Evolutionary conservation across 2,113 vertebrate genomes (phyloP).

Genomic region (Pao palembangensis): DNA sequence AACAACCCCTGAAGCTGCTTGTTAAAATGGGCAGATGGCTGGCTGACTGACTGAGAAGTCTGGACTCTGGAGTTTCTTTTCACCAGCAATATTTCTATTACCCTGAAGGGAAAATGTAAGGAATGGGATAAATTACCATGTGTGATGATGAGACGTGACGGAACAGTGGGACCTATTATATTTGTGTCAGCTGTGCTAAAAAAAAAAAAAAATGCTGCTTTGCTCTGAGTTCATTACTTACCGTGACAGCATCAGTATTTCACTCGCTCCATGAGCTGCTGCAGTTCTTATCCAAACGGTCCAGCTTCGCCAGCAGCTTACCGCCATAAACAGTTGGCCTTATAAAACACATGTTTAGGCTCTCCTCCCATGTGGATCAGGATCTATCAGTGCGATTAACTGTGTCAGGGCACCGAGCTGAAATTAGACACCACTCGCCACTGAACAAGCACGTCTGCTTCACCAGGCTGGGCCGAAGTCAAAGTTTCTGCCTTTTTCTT

Average conservation of each 20-base stretch:
- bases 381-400: constrained; percentile 52
- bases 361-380: constrained; percentile 49
- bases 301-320: constrained; percentile 49
- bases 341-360: constrained; percentile 61
- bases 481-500: not conserved
- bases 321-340: constrained; percentile 54
- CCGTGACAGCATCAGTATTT: constrained; percentile 9
- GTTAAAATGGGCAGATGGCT: constrained; percentile 70
- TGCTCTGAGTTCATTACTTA: not conserved
- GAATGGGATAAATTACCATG: constrained; percentile 36
- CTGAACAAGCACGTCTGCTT: constrained; percentile 9
- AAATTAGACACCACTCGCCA: constrained; percentile 49
- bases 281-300: constrained; percentile 7
- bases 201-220: constrained; percentile 5
- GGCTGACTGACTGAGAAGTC: constrained; percentile 54
- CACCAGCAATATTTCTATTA: constrained; percentile 48
- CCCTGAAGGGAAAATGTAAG: constrained; percentile 26
- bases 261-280: not conserved
- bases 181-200: constrained; percentile 10
- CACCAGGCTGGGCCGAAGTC: constrained; percentile 12
- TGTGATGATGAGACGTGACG: constrained; percentile 19
- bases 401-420: constrained; percentile 39
- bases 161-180: not conserved
- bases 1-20: constrained; percentile 52
- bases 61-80: constrained; percentile 54